Conservation (phyloP, 2,888 invertebrate species). For the Artemia sinica region DNA sequence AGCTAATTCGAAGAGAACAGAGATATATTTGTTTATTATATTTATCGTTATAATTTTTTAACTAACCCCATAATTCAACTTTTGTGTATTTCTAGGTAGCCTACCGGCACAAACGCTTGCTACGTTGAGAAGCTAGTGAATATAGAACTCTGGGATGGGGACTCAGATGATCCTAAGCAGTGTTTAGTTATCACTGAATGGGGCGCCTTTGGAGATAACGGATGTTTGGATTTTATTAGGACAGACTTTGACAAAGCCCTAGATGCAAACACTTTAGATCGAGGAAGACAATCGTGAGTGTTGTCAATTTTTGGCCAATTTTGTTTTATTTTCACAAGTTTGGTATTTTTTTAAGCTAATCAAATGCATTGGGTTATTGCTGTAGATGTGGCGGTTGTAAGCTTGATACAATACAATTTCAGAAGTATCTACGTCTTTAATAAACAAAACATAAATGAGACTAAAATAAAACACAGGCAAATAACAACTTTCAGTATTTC, state of each 20-base stretch:
- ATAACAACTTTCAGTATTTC: too few species aligned
- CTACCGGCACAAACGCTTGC: constrained; percentile 87
- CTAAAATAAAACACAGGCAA: too few species aligned
- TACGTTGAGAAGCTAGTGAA: constrained; percentile 76
- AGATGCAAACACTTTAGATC: constrained; percentile 62
- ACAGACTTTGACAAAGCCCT: constrained; percentile 70
- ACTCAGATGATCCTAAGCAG: constrained; percentile 35
- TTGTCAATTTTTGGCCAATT: too few species aligned
- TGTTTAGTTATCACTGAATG: constrained; percentile 87
- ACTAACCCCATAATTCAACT: constrained; percentile 7
- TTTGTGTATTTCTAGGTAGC: constrained; percentile 42
- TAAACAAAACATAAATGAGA: too few species aligned
- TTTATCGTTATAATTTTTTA: not conserved
- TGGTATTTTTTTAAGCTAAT: too few species aligned
- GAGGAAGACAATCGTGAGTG: constrained; percentile 48
- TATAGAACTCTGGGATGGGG: constrained; percentile 58
- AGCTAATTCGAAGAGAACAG: not conserved
- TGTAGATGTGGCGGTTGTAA: too few species aligned
- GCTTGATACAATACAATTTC: too few species aligned
- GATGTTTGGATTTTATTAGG: constrained; percentile 62
- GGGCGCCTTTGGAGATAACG: constrained; percentile 91
- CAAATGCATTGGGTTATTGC: too few species aligned
- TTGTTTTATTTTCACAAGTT: too few species aligned
- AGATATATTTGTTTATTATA: constrained; percentile 22
- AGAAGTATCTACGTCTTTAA: too few species aligned